Base-by-base conservation (phyloP, 2,797 vertebrate species). In the Fundulus diaphanus region DNA sequence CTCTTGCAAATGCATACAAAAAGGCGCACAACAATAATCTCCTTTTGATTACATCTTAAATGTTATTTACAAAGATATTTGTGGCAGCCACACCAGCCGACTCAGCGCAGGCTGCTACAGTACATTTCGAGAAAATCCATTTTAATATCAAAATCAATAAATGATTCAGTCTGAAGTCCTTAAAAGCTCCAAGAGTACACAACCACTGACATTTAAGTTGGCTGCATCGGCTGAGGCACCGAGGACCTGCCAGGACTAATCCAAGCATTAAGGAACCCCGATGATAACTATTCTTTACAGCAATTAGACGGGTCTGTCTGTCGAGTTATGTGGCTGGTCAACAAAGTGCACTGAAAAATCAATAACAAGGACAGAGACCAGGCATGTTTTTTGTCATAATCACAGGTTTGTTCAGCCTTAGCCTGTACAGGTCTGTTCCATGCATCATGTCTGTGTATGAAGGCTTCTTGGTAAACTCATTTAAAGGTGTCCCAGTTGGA, bases 101-200 rank as follows among this genome's bases (percentile, higher is more conserved):
- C 71, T 78, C 74, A 48, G 73, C 57, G 66, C 72, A 72, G 70
- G 59, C 67, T 73, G 65, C 84, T 81, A 68, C 74, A 78, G 81
- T 86, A 67, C 74, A 92, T 87, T 90, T 89, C 74, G 83, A 90
- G 79, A 84, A 92, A 91, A 93, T 95, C 90, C 7, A 94, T 95
- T 87, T 93, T 93, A 91, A 93, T 88, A 76, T 87, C 74, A 73
- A 85, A 82, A 92, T 91, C 87, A 63, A 94, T 93, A 88, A 73
- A 76, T 68, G 61, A 91, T 89, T 88, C 87, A 76, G 82, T 87
- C 84, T 85, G 82, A 84, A 83, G 85, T 84, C 76, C 76, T 87
- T 83, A 85, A 89, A 87, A 65, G 90, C 80, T 84, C 82, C 56
- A 46, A 5, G 56, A 72, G 80, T 69, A 74, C 84, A 89, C 85